These are phyloP conservation scores for Stictocephala bisonia DNA, from an alignment of 2,888 invertebrate species.

Conservation along the genomic window DNA sequence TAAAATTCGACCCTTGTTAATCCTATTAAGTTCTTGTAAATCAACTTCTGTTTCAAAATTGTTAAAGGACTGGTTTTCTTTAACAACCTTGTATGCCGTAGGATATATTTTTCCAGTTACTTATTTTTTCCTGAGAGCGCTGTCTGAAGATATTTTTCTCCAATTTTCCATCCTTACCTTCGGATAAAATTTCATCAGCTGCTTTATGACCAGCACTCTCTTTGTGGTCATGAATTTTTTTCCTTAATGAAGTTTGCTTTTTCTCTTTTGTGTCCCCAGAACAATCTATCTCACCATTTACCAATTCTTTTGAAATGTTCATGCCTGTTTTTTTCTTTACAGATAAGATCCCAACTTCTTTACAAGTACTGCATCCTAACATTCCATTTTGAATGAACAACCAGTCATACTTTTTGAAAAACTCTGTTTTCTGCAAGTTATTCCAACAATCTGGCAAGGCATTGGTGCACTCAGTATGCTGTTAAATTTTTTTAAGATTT, in stretches of 20 bases:
- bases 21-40: slow-evolving; percentile 46
- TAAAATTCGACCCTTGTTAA: slow-evolving; percentile 46
- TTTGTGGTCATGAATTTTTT: slow-evolving; percentile 28
- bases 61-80: slow-evolving; percentile 31
- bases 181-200: slow-evolving; percentile 12
- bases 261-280: slow-evolving; percentile 28
- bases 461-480: neutral
- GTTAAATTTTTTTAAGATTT: neutral
- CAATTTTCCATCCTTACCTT: slow-evolving; percentile 27
- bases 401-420: slow-evolving; percentile 8
- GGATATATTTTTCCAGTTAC: slow-evolving; percentile 4
- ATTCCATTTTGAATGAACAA: slow-evolving; percentile 11
- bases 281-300: slow-evolving; percentile 23
- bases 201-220: slow-evolving; percentile 11
- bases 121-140: slow-evolving; percentile 33
- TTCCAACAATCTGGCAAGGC: no score
- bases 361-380: slow-evolving; percentile 28
- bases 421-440: slow-evolving; percentile 7
- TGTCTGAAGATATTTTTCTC: slow-evolving; percentile 18
- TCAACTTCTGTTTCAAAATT: slow-evolving; percentile 50
- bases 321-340: slow-evolving; percentile 16
- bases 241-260: slow-evolving; percentile 16
- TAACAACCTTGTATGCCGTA: slow-evolving; percentile 13
- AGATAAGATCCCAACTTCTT: slow-evolving; percentile 16
- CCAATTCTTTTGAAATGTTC: slow-evolving; percentile 31